phyloP scores from a whole-genome alignment of 1,140 invertebrate species.

The Caerostris darwini region DNA sequence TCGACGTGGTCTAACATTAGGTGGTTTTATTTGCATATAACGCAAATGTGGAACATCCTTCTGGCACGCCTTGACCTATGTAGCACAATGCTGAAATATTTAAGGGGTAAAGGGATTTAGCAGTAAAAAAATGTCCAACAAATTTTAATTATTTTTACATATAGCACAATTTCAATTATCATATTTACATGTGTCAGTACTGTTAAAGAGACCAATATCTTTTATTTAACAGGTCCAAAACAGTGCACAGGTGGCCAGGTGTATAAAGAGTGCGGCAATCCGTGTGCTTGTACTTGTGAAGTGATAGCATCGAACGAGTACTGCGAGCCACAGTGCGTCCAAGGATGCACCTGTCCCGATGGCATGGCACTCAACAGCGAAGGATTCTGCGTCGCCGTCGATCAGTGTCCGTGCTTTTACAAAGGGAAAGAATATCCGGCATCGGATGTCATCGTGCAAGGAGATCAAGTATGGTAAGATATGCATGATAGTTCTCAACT shows the following conservation, averaged over 20 bases:
- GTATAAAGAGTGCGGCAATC: constrained; percentile 90
- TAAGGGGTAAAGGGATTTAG: no score
- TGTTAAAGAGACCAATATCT: background rate
- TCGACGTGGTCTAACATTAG: no score
- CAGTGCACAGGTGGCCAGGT: constrained; percentile 89
- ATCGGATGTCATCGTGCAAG: constrained; percentile 85
- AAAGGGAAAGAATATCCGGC: constrained; percentile 88
- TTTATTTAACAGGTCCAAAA: constrained; percentile 81
- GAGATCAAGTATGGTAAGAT: constrained; percentile 85
- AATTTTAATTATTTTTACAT: no score
- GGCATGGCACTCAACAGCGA: constrained; percentile 87
- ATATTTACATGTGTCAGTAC: no score
- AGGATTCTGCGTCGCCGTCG: constrained; percentile 89
- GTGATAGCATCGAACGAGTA: constrained; percentile 85
- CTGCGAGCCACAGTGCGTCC: constrained; percentile 88
- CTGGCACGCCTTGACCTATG: no score
- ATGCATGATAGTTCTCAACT: background rate
- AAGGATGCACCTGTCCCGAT: constrained; percentile 92
- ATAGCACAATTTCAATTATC: no score
- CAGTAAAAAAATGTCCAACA: no score
- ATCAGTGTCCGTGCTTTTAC: constrained; percentile 89
- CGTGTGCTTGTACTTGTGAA: constrained; percentile 87
- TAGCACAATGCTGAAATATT: no score
- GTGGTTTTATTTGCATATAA: no score
- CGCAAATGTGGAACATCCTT: no score